Evolutionary conservation across 2,113 vertebrate species (phyloP), one percentile per base, ranked within the genome.

Genomic region (Rhabdornis inornatus): DNA sequence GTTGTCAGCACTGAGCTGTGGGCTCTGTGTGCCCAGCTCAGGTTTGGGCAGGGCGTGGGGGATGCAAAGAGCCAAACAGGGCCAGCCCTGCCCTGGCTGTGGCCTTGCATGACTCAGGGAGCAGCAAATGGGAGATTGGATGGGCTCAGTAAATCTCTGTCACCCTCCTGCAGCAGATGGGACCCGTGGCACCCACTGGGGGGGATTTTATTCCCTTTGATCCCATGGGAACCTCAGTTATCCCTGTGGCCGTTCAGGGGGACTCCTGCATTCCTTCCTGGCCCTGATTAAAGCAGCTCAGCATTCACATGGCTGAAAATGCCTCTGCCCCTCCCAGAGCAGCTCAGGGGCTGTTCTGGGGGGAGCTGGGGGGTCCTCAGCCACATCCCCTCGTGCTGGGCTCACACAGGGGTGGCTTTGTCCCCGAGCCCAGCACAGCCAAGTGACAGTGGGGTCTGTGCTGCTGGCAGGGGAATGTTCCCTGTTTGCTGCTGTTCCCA

Each of bases 311-410:
- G 45, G 16, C 45, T 68, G 81, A 37, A 35, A 42, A 20, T 25
- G 20, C 7, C 31, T 55, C 40, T 66, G 30, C 10, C 15, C 47
- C 44, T 63, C 1, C 0, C 19, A 9, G 65, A 74, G 47, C 52
- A 47, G 33, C 76, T 87, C 59, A 4, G 17, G 4, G 1, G 28
- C 13, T 31, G 52, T 53, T 53, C 17, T 53, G 52, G 52, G 52
- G 49, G 28, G 16, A 53, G 28, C 25, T 53, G 16, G 4, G 1
- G 31, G 31, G 11, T 21, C 16, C 59, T 75, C 1, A 0, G 22
- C 53, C 4, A 1, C 1, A 0, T 59, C 63, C 30, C 64, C 44
- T 4, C 0, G 3, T 35, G 64, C 61, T 10, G 22, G 2, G 8
- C 31, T 24, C 39, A 2, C 9, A 0, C 4, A 2, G 71, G 55